These are phyloP conservation scores for Alosa alosa DNA, from an alignment of 2,113 vertebrate species.

Conservation along the genomic window DNA sequence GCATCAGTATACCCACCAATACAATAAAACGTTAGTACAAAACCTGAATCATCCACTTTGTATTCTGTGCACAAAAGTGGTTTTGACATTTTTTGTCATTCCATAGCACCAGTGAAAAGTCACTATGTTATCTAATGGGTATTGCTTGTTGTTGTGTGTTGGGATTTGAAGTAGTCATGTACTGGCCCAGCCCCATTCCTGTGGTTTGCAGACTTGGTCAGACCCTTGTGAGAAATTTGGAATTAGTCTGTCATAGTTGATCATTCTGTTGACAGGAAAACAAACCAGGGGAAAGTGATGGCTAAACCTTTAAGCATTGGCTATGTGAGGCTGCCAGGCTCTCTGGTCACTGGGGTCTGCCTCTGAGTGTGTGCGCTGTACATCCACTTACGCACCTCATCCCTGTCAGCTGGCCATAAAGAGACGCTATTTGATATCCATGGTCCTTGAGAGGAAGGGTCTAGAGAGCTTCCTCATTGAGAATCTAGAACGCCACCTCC, in stretches of 20 bases:
- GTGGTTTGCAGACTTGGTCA: neutral
- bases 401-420: neutral
- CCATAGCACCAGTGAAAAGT: neutral
- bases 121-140: neutral
- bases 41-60: neutral
- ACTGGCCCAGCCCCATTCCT: neutral
- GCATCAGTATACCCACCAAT: neutral
- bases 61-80: too few relatives aligned
- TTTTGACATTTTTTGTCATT: neutral
- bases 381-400: neutral
- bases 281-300: neutral
- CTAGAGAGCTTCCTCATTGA: neutral
- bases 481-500: neutral
- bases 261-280: neutral
- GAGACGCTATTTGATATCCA: neutral
- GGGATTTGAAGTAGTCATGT: neutral
- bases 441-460: neutral
- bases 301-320: neutral
- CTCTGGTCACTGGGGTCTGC: neutral
- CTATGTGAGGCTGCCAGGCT: neutral
- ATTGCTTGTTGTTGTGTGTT: neutral
- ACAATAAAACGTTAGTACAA: neutral
- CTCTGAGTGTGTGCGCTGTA: neutral
- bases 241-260: neutral
- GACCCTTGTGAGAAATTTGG: neutral